Conservation (phyloP, 2,797 vertebrate species). For the Scarus forsteni region DNA sequence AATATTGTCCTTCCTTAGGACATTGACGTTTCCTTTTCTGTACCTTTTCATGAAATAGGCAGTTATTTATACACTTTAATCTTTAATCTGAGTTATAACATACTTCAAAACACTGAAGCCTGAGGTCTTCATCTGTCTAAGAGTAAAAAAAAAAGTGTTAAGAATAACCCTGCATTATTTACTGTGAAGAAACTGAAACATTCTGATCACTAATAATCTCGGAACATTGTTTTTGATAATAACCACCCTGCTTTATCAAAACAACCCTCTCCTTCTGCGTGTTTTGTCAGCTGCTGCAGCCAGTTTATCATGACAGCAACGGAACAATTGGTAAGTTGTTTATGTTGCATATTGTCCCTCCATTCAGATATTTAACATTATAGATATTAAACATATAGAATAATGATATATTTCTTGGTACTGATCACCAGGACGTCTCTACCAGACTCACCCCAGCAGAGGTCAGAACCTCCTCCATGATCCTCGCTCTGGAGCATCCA, state of each 20-base stretch:
- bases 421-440: slow-evolving; percentile 71
- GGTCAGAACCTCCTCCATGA: slow-evolving; percentile 62
- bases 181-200: no score
- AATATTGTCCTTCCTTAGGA: no score
- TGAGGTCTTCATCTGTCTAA: no score
- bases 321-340: slow-evolving; percentile 76
- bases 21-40: not conserved
- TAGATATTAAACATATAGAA: not conserved
- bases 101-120: not conserved
- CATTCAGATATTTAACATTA: fast-evolving
- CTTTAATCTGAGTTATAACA: not conserved
- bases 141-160: no score
- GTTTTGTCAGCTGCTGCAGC: slow-evolving; percentile 86
- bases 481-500: slow-evolving; percentile 79
- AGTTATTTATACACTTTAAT: not conserved
- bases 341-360: not conserved
- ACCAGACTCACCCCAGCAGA: slow-evolving; percentile 81
- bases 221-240: no score
- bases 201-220: no score
- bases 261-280: not conserved
- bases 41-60: not conserved
- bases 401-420: not conserved
- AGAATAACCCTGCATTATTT: no score
- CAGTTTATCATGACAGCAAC: slow-evolving; percentile 85
- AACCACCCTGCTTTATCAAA: not conserved